A percentile compares a stretch with the other conserved stretches of the same genome.
These are phyloP conservation scores for Chamaea fasciata DNA, from an alignment of 2,113 vertebrate species.

Conservation along the genomic window DNA sequence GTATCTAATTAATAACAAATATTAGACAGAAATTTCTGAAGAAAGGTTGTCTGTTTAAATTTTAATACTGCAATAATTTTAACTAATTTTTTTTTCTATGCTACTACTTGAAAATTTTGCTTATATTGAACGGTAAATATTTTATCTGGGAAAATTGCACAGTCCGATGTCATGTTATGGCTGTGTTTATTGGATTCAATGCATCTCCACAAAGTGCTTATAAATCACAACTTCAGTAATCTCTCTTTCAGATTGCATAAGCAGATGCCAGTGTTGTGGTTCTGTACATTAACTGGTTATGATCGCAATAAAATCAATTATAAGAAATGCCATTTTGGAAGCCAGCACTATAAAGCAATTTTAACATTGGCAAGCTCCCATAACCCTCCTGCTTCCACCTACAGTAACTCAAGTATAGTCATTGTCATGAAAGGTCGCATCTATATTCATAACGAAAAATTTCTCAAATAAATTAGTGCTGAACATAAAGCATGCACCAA, in stretches of 20 bases:
- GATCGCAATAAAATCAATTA: slow-evolving; percentile 65
- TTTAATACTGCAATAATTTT: neutral
- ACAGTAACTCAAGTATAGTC: slow-evolving; percentile 51
- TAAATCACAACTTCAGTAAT: slow-evolving; percentile 48
- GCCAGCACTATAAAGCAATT: slow-evolving; percentile 52
- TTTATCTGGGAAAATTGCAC: neutral
- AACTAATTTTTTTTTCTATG: neutral
- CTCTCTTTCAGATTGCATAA: slow-evolving; percentile 55
- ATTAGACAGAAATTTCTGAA: neutral
- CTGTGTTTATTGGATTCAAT: neutral
- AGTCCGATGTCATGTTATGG: neutral
- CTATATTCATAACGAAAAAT: slow-evolving; percentile 58
- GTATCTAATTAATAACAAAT: slow-evolving; percentile 7
- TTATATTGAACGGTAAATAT: neutral
- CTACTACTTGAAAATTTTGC: neutral
- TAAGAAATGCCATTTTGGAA: slow-evolving; percentile 61
- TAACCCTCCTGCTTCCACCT: slow-evolving; percentile 24
- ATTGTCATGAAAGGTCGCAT: slow-evolving; percentile 61
- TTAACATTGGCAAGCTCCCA: slow-evolving; percentile 52
- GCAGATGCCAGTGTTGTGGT: slow-evolving; percentile 51
- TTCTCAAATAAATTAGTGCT: slow-evolving; percentile 45
- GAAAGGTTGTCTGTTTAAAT: neutral
- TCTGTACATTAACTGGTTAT: slow-evolving; percentile 60
- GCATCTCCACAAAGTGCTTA: slow-evolving; percentile 30
- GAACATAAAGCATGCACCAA: slow-evolving; percentile 38